Conservation (phyloP, 2,888 invertebrate genomes). For the Catocala fraxini region DNA sequence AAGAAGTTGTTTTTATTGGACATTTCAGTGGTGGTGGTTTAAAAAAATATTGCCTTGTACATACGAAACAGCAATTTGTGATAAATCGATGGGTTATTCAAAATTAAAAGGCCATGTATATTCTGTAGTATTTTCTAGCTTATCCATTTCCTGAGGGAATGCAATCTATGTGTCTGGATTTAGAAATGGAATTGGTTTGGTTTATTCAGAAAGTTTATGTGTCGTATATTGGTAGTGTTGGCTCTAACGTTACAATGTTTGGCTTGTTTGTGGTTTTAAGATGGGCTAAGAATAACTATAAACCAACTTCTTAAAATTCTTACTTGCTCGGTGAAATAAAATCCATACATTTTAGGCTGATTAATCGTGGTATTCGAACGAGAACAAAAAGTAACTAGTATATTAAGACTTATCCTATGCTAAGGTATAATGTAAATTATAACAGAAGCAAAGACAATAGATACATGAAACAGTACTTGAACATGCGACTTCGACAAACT, state of each 20-base stretch:
- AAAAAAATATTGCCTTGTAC: slow-evolving; percentile 27
- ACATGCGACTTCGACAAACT: no score
- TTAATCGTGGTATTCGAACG: no score
- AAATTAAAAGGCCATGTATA: slow-evolving; percentile 37
- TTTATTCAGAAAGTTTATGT: slow-evolving; percentile 15
- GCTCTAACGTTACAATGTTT: background rate
- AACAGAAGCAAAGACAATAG: no score
- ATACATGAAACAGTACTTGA: no score
- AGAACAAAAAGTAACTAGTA: no score
- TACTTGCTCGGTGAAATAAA: no score
- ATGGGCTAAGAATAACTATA: no score
- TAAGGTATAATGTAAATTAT: no score
- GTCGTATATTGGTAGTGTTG: background rate
- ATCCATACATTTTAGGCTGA: no score
- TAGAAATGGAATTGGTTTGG: slow-evolving; percentile 21
- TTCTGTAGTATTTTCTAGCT: slow-evolving; percentile 22
- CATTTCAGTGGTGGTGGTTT: slow-evolving; percentile 19
- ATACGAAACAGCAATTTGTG: slow-evolving; percentile 35
- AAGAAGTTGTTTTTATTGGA: background rate
- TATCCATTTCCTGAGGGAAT: slow-evolving; percentile 21
- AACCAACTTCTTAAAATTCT: no score
- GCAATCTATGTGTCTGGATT: slow-evolving; percentile 25
- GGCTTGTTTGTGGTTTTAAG: background rate
- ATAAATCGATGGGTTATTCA: slow-evolving; percentile 37
- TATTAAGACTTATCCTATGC: no score